phyloP scores from a whole-genome alignment of 2,113 vertebrate species.

The Lota lota region DNA sequence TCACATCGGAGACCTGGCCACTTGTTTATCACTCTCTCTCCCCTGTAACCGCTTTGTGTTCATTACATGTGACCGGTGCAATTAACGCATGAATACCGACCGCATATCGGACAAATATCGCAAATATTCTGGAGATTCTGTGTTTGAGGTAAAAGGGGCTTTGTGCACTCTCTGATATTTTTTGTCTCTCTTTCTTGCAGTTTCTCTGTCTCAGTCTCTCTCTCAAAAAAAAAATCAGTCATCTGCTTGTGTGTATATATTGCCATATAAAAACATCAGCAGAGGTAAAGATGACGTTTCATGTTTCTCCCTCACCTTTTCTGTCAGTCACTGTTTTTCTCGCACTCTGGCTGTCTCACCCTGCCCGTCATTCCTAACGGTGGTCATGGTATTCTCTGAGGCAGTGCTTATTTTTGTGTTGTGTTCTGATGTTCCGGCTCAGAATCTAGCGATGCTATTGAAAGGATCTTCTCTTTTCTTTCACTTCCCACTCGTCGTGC shows the following conservation, averaged over 20 bases:
- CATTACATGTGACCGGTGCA: too few relatives aligned
- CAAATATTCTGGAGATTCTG: too few relatives aligned
- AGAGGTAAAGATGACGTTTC: too few relatives aligned
- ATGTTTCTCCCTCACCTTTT: not conserved
- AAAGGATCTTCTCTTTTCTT: slow-evolving; percentile 48
- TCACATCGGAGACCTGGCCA: slow-evolving; percentile 20
- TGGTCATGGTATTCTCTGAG: slow-evolving; percentile 44
- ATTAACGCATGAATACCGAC: too few relatives aligned
- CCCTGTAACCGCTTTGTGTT: not conserved
- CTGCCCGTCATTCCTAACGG: slow-evolving; percentile 59
- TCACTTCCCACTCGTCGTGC: slow-evolving; percentile 46
- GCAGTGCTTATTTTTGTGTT: slow-evolving; percentile 65
- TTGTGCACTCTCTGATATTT: not conserved
- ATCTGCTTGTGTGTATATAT: too few relatives aligned
- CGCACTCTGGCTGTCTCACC: slow-evolving; percentile 2
- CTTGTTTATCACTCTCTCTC: slow-evolving; percentile 20
- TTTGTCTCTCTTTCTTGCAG: slow-evolving; percentile 4
- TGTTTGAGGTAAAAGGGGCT: not conserved
- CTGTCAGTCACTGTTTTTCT: slow-evolving; percentile 2
- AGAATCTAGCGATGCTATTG: slow-evolving; percentile 78
- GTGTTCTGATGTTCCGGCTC: slow-evolving; percentile 60
- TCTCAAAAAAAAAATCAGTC: not conserved
- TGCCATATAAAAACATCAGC: too few relatives aligned
- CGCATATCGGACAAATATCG: too few relatives aligned
- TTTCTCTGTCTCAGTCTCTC: not conserved